Conservation (phyloP, 2,113 vertebrate species). For the Labrus mixtus region DNA sequence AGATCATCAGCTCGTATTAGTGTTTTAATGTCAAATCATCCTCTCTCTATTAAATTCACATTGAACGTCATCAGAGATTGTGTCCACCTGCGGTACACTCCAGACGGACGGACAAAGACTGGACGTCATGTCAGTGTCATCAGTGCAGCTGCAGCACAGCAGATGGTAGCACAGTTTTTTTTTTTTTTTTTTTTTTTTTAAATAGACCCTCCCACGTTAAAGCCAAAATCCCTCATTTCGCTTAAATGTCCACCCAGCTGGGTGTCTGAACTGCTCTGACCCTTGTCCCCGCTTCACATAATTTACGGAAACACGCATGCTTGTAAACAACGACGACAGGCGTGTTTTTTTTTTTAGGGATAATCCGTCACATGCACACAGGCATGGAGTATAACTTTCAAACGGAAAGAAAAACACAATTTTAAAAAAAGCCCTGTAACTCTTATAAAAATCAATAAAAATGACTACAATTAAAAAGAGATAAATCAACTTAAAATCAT, state of each 20-base stretch:
- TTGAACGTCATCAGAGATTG: background rate
- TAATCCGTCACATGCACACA: constrained; percentile 3
- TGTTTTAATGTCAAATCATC: background rate
- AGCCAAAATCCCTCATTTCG: constrained; percentile 52
- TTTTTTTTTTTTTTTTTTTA: constrained; percentile 39
- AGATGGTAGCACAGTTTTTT: constrained; percentile 56
- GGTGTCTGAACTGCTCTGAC: constrained; percentile 18
- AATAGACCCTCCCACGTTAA: constrained; percentile 26
- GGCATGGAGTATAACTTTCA: background rate
- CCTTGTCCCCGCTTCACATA: background rate
- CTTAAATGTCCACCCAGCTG: constrained; percentile 15
- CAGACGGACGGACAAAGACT: constrained; percentile 21
- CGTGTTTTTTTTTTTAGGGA: background rate
- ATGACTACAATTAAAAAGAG: background rate
- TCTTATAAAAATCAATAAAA: too few species aligned
- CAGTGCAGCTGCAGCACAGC: constrained; percentile 45
- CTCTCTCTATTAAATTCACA: background rate
- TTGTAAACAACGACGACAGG: constrained; percentile 29
- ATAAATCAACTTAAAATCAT: background rate
- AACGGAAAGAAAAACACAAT: background rate
- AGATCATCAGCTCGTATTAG: background rate
- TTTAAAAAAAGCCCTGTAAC: too few species aligned
- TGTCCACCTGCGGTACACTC: background rate
- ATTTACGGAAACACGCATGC: accelerated
- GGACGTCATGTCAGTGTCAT: constrained; percentile 37